These are phyloP conservation scores for Orientallactaga sibirica DNA, from an alignment of 2,797 vertebrate genomes.

Conservation along the genomic window DNA sequence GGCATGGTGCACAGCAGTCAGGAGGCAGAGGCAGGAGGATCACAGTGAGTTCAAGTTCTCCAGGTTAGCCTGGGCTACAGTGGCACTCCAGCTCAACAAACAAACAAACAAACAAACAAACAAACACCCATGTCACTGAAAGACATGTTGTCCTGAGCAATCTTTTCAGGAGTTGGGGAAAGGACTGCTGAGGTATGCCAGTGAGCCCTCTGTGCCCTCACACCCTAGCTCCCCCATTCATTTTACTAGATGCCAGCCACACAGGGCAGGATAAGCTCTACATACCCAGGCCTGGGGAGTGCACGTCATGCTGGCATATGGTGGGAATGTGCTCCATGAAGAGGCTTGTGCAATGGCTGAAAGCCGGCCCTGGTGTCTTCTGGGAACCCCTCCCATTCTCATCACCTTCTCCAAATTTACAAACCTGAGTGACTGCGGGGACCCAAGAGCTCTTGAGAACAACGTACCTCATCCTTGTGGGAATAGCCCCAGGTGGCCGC, in stretches of 20 bases:
- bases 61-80: no score
- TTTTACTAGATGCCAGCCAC: not conserved
- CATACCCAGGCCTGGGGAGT: fast-evolving
- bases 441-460: not conserved
- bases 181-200: not conserved
- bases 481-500: slow-evolving; percentile 97
- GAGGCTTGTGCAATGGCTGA: not conserved
- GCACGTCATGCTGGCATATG: not conserved
- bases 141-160: not conserved
- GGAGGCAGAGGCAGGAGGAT: no score
- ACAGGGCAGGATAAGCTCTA: not conserved
- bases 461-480: slow-evolving; percentile 94
- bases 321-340: not conserved
- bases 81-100: no score
- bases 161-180: not conserved
- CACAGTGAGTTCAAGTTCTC: not conserved
- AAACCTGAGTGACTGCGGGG: not conserved
- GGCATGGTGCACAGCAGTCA: no score
- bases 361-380: not conserved
- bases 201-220: no score
- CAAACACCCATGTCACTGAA: not conserved
- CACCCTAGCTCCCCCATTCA: not conserved
- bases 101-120: no score
- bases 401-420: not conserved
- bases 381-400: no score